Conservation (phyloP, 2,888 invertebrate genomes). For the Chrysolina americana region DNA sequence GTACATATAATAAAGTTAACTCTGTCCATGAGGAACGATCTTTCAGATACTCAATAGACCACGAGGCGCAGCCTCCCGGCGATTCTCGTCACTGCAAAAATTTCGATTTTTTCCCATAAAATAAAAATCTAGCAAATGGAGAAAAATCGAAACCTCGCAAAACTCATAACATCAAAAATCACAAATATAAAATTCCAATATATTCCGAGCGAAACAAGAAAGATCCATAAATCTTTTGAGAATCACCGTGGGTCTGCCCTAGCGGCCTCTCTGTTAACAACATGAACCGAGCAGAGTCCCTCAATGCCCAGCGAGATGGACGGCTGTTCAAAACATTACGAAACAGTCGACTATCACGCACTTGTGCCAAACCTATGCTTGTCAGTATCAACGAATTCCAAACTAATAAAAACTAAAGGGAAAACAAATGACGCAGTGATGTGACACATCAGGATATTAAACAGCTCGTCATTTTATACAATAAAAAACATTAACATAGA, state of each 20-base stretch:
- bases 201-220: not conserved
- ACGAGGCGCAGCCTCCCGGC: not conserved
- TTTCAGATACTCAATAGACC: constrained; percentile 42
- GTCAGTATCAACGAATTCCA: constrained; percentile 52
- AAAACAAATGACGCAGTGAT: constrained; percentile 61
- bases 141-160: not conserved
- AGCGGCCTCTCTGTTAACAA: constrained; percentile 45
- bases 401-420: constrained; percentile 52
- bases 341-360: constrained; percentile 50
- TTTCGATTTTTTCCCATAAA: constrained; percentile 5
- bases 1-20: constrained; percentile 68
- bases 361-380: constrained; percentile 66
- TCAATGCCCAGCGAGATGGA: constrained; percentile 61
- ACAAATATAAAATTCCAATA: constrained; percentile 11
- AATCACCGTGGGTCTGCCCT: not conserved
- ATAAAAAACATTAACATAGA: constrained; percentile 65
- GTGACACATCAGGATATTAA: constrained; percentile 60
- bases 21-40: constrained; percentile 66
- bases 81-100: not conserved
- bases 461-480: constrained; percentile 43
- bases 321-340: constrained; percentile 44
- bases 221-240: not conserved
- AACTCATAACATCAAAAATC: not conserved
- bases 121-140: constrained; percentile 27
- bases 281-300: constrained; percentile 66